Base-by-base conservation (phyloP, 2,113 vertebrate genomes). In the Eudyptes chrysolophus region DNA sequence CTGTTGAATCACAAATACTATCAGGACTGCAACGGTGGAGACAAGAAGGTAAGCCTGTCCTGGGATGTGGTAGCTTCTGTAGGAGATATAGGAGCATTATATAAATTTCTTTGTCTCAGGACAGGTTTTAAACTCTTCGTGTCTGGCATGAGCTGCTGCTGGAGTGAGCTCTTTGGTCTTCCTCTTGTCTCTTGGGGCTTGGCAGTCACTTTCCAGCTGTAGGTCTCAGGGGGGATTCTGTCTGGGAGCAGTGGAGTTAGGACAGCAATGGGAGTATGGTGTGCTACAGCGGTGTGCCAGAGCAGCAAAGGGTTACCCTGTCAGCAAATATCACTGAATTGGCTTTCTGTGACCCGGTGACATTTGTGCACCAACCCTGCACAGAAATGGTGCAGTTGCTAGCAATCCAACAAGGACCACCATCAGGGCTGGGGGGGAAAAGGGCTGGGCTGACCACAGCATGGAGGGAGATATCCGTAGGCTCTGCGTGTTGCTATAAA, bases 1-100 rank as follows among this genome's bases (percentile, higher is more conserved):
- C 98, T 99, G 42, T 98, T 99, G 54, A 98, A 99, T 40, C 99
- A 99, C 96, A 99, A 99, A 70, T 99, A 99, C 97, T 99, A 99
- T 84, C 99, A 99, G 84, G 99, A 99, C 40, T 99, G 99, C 93
- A 98, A 97, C 0, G 98, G 98, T 26, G 99, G 99, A 87, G 99
- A 98, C 94, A 98, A 99, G 79, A 99, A 99, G 99, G 99, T 99
- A 85, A 97, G 98, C 22, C 75, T 54, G 22, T 95, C 74, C 4
- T 1, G 69, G 48, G 60, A 18, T 87, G 26, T 57, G 25, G 21
- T n/a, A 26, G 16, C 83, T 88, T n/a, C 26, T 84, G 21, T 25
- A 36, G 77, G 60, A 90, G 54, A 38, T 26, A 22, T 0, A 58
- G 40, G 46, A 86, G 40, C 11, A 4, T 49, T 16, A 18, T 15